A percentile compares a stretch with the other conserved stretches of the same genome.
Conservation (phyloP, 2,888 invertebrate species). For the Deroplatys truncata region DNA sequence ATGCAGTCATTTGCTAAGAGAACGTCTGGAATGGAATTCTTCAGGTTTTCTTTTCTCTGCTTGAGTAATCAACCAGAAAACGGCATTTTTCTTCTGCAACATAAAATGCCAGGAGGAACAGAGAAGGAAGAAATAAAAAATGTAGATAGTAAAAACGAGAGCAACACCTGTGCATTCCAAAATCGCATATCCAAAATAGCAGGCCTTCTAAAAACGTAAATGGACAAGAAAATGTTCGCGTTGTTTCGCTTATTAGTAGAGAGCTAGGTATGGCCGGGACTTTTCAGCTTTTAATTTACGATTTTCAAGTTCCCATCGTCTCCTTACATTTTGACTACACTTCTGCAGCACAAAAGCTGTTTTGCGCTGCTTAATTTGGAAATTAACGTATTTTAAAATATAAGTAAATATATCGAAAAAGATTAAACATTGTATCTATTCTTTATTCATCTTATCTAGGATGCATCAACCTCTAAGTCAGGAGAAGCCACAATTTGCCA, state of each 20-base stretch:
- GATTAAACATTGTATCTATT: too few relatives aligned
- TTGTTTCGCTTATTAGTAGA: background rate
- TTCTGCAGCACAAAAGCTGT: too few relatives aligned
- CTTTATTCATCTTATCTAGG: too few relatives aligned
- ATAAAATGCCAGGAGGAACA: background rate
- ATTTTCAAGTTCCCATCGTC: too few relatives aligned
- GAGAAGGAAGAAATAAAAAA: background rate
- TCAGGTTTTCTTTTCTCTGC: background rate
- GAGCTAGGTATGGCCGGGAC: background rate
- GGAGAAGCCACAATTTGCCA: too few relatives aligned
- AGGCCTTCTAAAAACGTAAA: background rate
- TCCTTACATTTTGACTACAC: too few relatives aligned
- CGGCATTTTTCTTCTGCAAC: background rate
- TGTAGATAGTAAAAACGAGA: background rate
- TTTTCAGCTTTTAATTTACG: background rate
- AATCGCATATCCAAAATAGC: background rate
- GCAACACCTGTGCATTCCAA: background rate
- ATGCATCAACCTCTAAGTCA: too few relatives aligned
- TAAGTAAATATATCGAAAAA: too few relatives aligned
- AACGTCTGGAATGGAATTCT: conserved; percentile 2
- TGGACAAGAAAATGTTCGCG: background rate
- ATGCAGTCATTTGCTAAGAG: background rate
- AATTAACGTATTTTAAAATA: too few relatives aligned
- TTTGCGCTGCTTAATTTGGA: too few relatives aligned
- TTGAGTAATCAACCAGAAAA: background rate